phyloP scores from a whole-genome alignment of 2,888 invertebrate species.

The Linnaemya tessellans region DNA sequence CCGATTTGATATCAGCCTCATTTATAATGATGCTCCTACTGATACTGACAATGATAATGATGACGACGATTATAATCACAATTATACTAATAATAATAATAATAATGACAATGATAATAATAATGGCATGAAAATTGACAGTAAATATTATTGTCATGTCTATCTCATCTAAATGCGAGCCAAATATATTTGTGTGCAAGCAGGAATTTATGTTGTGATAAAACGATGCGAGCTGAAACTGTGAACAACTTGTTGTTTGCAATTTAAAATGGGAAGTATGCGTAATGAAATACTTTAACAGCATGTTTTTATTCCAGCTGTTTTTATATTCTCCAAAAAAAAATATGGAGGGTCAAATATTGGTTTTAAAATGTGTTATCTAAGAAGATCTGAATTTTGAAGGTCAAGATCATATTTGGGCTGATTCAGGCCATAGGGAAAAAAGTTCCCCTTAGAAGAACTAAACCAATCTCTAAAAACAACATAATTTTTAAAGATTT shows the following conservation, averaged over 20 bases:
- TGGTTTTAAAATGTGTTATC: too few species aligned
- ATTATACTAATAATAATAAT: conserved; percentile 71
- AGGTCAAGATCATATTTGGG: too few species aligned
- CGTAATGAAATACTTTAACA: neutral
- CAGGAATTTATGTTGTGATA: conserved; percentile 9
- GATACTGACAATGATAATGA: conserved; percentile 57
- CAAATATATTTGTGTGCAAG: conserved; percentile 34
- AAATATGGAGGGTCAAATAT: too few species aligned
- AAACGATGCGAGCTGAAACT: conserved; percentile 27
- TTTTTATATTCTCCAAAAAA: too few species aligned
- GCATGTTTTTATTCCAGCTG: too few species aligned
- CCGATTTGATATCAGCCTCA: conserved; percentile 43
- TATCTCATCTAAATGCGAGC: conserved; percentile 62
- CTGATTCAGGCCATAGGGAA: too few species aligned
- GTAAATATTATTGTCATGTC: conserved; percentile 69
- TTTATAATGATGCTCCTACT: conserved; percentile 31
- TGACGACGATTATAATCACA: conserved; percentile 65
- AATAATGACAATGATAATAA: conserved; percentile 60
- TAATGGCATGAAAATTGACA: conserved; percentile 72
- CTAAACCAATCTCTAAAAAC: too few species aligned
- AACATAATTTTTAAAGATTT: too few species aligned
- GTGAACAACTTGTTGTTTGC: conserved; percentile 16
- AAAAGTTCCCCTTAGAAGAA: too few species aligned
- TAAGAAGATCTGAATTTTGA: too few species aligned
- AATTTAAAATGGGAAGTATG: neutral